These are phyloP conservation scores for Unio delphinus DNA, from an alignment of 2,888 invertebrate species.

Conservation along the genomic window DNA sequence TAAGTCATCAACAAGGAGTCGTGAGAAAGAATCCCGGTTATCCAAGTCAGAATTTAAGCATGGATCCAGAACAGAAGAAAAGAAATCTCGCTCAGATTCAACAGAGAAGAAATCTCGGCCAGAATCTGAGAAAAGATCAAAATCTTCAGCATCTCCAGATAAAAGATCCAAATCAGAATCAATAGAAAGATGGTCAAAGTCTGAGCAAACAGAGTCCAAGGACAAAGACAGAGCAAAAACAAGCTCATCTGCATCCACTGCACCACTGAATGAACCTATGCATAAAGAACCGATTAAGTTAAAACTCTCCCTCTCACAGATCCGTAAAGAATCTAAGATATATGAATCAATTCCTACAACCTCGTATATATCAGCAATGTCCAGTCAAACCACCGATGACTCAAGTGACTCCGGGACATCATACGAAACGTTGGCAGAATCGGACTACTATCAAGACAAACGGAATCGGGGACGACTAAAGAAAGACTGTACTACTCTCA, in stretches of 20 bases:
- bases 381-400: slow-evolving; percentile 15
- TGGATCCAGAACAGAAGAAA: slow-evolving; percentile 7
- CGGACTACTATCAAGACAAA: slow-evolving; percentile 18
- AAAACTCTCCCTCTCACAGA: slow-evolving; percentile 33
- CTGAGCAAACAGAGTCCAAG: slow-evolving; percentile 6
- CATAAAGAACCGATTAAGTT: slow-evolving; percentile 36
- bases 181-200: slow-evolving; percentile 4
- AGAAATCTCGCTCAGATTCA: slow-evolving; percentile 5
- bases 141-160: slow-evolving; percentile 22
- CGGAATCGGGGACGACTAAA: slow-evolving; percentile 18
- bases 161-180: slow-evolving; percentile 10
- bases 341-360: no score
- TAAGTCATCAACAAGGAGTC: background rate
- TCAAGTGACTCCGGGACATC: slow-evolving; percentile 25
- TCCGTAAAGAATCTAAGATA: slow-evolving; percentile 2
- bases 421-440: slow-evolving; percentile 9
- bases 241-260: slow-evolving; percentile 4
- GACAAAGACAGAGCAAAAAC: slow-evolving; percentile 21
- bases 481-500: slow-evolving; percentile 26
- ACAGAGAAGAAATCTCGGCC: slow-evolving; percentile 8
- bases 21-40: slow-evolving; percentile 5
- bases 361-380: slow-evolving; percentile 5
- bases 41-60: slow-evolving; percentile 13
- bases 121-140: slow-evolving; percentile 19
- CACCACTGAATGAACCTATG: slow-evolving; percentile 20